phyloP scores from a whole-genome alignment of 2,888 invertebrate genomes.

The Mongoloraphidia duomilia region DNA sequence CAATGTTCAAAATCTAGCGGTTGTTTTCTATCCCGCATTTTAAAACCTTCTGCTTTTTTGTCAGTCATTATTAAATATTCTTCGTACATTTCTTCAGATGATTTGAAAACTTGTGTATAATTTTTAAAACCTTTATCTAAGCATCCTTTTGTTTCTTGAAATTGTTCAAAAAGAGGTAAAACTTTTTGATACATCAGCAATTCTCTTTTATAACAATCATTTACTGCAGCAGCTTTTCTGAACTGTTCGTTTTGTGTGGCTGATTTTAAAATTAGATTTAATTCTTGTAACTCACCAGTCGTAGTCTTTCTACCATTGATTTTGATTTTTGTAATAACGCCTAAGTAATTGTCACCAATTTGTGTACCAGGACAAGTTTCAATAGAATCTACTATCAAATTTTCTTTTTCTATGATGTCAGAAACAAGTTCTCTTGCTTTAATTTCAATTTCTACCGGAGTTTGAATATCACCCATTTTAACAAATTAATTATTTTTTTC shows the following conservation, averaged over 20 bases:
- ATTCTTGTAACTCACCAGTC: neutral
- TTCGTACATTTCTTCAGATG: too few relatives aligned
- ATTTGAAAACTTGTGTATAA: too few relatives aligned
- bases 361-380: neutral
- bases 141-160: constrained; percentile 10
- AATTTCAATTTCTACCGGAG: too few relatives aligned
- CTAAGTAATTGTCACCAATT: constrained; percentile 13
- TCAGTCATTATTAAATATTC: constrained; percentile 1
- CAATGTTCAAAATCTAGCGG: constrained; percentile 20
- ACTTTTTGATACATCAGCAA: constrained; percentile 19
- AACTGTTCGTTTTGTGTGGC: constrained; percentile 16
- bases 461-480: too few relatives aligned
- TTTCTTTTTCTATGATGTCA: too few relatives aligned
- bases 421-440: too few relatives aligned
- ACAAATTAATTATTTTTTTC: too few relatives aligned
- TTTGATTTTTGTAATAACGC: constrained; percentile 13
- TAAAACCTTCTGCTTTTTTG: too few relatives aligned
- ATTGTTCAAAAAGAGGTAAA: constrained; percentile 15
- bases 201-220: constrained; percentile 17
- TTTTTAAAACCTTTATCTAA: too few relatives aligned
- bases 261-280: constrained; percentile 20
- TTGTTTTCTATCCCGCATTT: constrained; percentile 3
- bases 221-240: constrained; percentile 15
- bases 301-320: neutral
- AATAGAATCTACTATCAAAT: too few relatives aligned